Percentiles rank a stretch among this genome's conserved stretches.
Evolutionary conservation across 2,113 vertebrate genomes (phyloP).

Genomic region (Gambusia holbrooki): DNA sequence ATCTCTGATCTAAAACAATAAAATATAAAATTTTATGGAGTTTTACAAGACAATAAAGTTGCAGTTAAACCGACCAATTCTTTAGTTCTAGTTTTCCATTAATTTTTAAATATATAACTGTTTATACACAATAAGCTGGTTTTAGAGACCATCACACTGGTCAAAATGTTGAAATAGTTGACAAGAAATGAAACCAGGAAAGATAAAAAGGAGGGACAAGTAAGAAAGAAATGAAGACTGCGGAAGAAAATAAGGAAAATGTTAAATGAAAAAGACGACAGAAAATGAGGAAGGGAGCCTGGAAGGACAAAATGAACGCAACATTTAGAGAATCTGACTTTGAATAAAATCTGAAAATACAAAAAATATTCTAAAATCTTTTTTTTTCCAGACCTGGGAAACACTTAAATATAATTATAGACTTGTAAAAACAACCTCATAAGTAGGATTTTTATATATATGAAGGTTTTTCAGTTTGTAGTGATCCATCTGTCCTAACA

Average conservation of each 20-base stretch:
- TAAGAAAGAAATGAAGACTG: too few relatives aligned
- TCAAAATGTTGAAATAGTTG: too few relatives aligned
- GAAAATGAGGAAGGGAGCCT: too few relatives aligned
- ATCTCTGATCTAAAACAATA: not conserved
- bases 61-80: not conserved
- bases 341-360: not conserved
- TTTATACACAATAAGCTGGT: not conserved
- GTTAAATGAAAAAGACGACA: too few relatives aligned
- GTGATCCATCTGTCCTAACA: constrained; percentile 26
- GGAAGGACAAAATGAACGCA: not conserved
- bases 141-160: not conserved
- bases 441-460: too few relatives aligned
- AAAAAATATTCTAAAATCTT: not conserved
- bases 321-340: not conserved
- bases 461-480: not conserved
- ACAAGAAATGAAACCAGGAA: not conserved
- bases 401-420: not conserved
- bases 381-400: not conserved
- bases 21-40: not conserved
- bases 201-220: not conserved
- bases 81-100: too few relatives aligned
- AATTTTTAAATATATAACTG: not conserved
- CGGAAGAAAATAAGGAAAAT: not conserved
- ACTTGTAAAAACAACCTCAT: too few relatives aligned
- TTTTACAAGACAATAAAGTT: not conserved